Evolutionary conservation across 1,140 invertebrate genomes (phyloP), one percentile per base, ranked within the genome.

Genomic region (Drosophila lacertosa): DNA sequence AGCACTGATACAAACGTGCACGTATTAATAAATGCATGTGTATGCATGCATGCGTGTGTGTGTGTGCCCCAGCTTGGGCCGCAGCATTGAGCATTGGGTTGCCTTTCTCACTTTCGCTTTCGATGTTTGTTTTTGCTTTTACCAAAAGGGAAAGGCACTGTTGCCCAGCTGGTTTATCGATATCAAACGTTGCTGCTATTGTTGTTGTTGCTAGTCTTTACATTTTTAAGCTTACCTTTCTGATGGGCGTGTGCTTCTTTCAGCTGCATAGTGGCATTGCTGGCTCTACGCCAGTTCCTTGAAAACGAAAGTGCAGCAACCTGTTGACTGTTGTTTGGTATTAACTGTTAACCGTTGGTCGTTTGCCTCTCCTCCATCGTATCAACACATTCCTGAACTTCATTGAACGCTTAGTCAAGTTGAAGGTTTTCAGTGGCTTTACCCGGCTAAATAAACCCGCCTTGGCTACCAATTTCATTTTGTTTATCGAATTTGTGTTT

Each of bases 401-500:
- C 60, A 66, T 54, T 64, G 50, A 48, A 33, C 40, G 50, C 22
- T 57, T 32, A 55, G 60, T 84, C 76, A 84, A 83, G 79, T 83
- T 83, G 79, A 83, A 83, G 80, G 79, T 66, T 66, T 84, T 67
- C 13, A 22, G 32, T 54, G 40, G 35, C 48, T 48, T 60, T 65
- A 60, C 29, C 48, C 59, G 78, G 65, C 78, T 82, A 77, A 82
- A 74, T 63, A 82, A 82, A 70, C 74, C 74, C 78, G 81, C 77
- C 77, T 81, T 81, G 77, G 77, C 72, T 76, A 73, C 68, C 78
- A 77, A 82, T 77, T 82, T 82, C 55, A 51, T 35, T 78, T 80
- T 47, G 53, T 64, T 76, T 75, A 70, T 64, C 66, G 37, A 57
- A 40, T 50, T 51, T 20, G 37, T 60, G 35, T 37, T 79, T 51